Conservation (phyloP, 2,113 vertebrate species). For the Silurus glanis region DNA sequence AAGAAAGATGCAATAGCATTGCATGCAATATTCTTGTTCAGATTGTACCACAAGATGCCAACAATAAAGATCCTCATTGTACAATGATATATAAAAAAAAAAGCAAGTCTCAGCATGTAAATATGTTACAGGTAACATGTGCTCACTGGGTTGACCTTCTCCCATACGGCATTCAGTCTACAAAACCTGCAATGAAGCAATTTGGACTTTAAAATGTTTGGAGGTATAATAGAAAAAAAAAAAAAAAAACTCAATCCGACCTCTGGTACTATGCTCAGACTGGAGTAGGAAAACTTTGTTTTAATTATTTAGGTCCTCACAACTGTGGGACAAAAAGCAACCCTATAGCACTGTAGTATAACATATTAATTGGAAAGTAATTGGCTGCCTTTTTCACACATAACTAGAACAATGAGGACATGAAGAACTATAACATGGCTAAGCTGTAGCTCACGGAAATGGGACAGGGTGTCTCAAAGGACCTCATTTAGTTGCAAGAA, state of each 20-base stretch:
- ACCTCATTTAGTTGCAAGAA: conserved; percentile 39
- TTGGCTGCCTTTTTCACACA: conserved; percentile 23
- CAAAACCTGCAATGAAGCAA: not conserved
- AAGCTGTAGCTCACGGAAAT: conserved; percentile 59
- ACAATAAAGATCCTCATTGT: too few species aligned
- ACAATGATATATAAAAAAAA: not conserved
- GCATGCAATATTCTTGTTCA: not conserved
- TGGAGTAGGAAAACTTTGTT: not conserved
- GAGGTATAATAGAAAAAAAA: too few species aligned
- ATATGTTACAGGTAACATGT: not conserved
- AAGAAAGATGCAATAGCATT: not conserved
- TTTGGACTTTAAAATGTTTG: not conserved
- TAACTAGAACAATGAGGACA: conserved; percentile 13
- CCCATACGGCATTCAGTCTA: not conserved
- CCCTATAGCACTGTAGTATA: conserved; percentile 1
- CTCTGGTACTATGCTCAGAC: not conserved
- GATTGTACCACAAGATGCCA: not conserved
- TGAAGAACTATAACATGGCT: conserved; percentile 25
- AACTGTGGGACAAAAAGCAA: not conserved
- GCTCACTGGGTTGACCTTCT: not conserved
- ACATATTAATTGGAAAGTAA: conserved; percentile 18
- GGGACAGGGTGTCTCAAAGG: conserved; percentile 60
- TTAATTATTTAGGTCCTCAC: not conserved
- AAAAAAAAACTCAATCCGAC: conserved; percentile 2
- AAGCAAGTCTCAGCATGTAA: not conserved